Percentiles rank a stretch among this genome's conserved stretches.
Evolutionary conservation across 2,113 vertebrate genomes (phyloP).

Genomic region (Leptosomus discolor): DNA sequence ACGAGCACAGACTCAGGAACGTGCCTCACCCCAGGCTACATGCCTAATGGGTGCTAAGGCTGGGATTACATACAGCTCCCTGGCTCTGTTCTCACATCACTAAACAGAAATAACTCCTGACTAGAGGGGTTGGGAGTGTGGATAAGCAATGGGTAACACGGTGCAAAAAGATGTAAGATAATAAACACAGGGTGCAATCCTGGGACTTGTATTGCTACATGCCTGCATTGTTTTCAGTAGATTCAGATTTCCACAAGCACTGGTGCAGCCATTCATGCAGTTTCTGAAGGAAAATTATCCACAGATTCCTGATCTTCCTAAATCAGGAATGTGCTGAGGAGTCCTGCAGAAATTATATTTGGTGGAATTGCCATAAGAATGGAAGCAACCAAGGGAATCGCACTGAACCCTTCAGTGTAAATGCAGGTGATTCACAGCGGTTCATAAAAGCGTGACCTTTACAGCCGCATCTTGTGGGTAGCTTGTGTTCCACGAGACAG

Average conservation of each 20-base stretch:
- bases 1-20: neutral
- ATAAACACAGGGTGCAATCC: neutral
- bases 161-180: neutral
- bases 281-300: neutral
- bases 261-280: neutral
- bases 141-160: neutral
- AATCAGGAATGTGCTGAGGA: neutral
- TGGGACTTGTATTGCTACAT: neutral
- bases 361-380: neutral
- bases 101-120: neutral
- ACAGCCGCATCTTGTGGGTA: neutral
- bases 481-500: neutral
- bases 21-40: neutral
- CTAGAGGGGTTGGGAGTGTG: neutral
- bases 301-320: neutral
- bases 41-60: neutral
- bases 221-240: neutral
- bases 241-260: neutral
- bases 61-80: neutral
- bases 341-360: neutral
- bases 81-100: neutral
- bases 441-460: neutral
- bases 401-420: neutral
- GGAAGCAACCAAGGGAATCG: neutral
- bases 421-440: neutral